Percentiles rank a stretch among this genome's conserved stretches.
phyloP scores from a whole-genome alignment of 2,888 invertebrate species.

The Torymus auratus region DNA sequence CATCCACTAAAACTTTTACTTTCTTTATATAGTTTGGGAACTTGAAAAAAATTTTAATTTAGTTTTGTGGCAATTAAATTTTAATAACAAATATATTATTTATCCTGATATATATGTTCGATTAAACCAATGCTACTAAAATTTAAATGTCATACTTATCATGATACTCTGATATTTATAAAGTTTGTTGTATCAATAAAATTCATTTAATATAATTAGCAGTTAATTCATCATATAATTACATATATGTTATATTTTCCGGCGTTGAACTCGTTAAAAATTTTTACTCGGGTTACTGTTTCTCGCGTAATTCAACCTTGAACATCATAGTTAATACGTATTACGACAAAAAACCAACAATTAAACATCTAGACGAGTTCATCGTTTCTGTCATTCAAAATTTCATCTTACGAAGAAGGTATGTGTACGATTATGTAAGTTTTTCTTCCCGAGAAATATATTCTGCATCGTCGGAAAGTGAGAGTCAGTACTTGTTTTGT shows the following conservation, averaged over 20 bases:
- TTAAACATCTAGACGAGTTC: too few species aligned
- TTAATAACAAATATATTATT: too few species aligned
- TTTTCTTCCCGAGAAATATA: constrained; percentile 15
- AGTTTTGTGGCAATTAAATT: too few species aligned
- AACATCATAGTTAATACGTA: too few species aligned
- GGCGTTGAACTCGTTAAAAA: constrained; percentile 15
- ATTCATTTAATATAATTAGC: constrained; percentile 3
- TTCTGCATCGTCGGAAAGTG: constrained; percentile 27
- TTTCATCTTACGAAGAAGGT: constrained; percentile 21
- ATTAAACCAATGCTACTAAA: too few species aligned
- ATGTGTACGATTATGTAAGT: neutral
- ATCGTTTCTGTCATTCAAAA: constrained; percentile 7
- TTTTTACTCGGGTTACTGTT: too few species aligned
- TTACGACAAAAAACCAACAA: too few species aligned
- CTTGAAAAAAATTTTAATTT: too few species aligned
- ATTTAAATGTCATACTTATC: too few species aligned
- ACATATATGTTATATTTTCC: neutral
- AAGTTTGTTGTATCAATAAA: constrained; percentile 11
- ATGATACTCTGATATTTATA: constrained; percentile 16
- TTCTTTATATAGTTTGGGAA: neutral
- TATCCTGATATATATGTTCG: too few species aligned
- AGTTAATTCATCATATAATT: too few species aligned
- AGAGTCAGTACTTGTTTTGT: constrained; percentile 15
- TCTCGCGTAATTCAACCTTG: too few species aligned
- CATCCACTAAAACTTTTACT: constrained; percentile 22